Base-by-base conservation (phyloP, 2,888 invertebrate species). In the Argyresthia goedartella region DNA sequence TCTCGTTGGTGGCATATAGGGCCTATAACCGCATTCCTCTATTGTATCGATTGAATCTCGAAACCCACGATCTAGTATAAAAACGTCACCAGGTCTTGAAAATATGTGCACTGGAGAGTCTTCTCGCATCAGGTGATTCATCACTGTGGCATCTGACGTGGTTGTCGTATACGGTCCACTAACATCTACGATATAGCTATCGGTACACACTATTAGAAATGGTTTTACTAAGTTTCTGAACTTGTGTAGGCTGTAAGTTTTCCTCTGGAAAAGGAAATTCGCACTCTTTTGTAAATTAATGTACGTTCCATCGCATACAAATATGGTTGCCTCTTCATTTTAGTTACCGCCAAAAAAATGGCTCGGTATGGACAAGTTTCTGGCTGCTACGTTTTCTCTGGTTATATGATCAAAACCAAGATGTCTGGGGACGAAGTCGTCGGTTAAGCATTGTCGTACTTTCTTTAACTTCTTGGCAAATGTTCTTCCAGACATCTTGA, bases 271-370 rank as follows among this genome's bases (percentile, higher is more conserved):
- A 25, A 25, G 25, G 25, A 51, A 60, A 41, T 56, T 57, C 8
- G 55, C 53, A 11, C 53, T 55, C 52, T 59, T 58, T 51, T 59
- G 55, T 9, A 58, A 52, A 48, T 50, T 56, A 36, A 58, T 50
- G 41, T 61, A 60, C 16, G 54, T 55, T 8, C 56, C 58, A 49
- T 58, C 58, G 8, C 43, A 48, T 34, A 58, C 55, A 25, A 56
- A 35, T 41, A 57, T 53, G 16, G 55, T 51, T 52, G 52, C 54
- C 11, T 45, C 15, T 35, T 34, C 4, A 25, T 25, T 25, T 49
- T 52, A 43, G 10, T 43, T 41, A 25, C 13, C 33, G 15, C 50
- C 50, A 50, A 53, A 53, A 44, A 53, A 13, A 45, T 49, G n/a
- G 15, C 41, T 39, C 13, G 50, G 51, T 49, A 50, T 13, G 6